Base-by-base conservation (phyloP, 92 coral and sea anemone genomes). In the Hydrozoanthus gracilis region DNA sequence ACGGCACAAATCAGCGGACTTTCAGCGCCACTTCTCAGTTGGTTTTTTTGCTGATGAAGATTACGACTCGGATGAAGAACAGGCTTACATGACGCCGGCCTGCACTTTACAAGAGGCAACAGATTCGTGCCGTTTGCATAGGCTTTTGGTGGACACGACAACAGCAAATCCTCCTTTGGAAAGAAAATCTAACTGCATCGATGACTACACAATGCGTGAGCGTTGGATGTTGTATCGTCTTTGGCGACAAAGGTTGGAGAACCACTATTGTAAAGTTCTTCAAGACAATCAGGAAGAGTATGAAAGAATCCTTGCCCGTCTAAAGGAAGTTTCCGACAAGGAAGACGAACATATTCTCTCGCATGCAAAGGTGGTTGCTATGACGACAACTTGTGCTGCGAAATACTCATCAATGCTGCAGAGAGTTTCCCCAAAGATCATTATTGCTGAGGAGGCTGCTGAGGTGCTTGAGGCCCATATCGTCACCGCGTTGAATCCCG, bases 391-490 rank as follows among this genome's bases (percentile, higher is more conserved):
- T 16, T 72, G 88, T 49, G 98, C 98, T 4, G 93, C 95, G 16
- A 93, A 51, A 55, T 87, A 89, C 79, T 96, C 89, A 56, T 74
- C 69, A 4, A 86, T 93, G 74, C 92, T 95, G 55, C 94, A 89
- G 50, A 89, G 89, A 88, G 83, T 96, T 45, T 77, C 87, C 44
- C 98, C 98, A 27, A 90, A 92, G 20, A 86, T 96, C 69, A 88
- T 96, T 82, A 84, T 96, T 18, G 89, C 95, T 44, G 98, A 96
- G 86, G 98, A 96, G 87, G 98, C 98, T 51, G 98, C 98, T 55
- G 98, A 96, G 58, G 94, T 96, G 58, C 88, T 96, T 76, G 98
- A 96, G 90, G 98, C 95, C 88, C 98, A 96, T 78, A 80, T 92
- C 44, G 83, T 96, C 71, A 94, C 94, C 69, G 93, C 95, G 73